A percentile compares a stretch with the other conserved stretches of the same genome.
phyloP scores from a whole-genome alignment of 2,888 invertebrate genomes.

The Aphidius colemani region DNA sequence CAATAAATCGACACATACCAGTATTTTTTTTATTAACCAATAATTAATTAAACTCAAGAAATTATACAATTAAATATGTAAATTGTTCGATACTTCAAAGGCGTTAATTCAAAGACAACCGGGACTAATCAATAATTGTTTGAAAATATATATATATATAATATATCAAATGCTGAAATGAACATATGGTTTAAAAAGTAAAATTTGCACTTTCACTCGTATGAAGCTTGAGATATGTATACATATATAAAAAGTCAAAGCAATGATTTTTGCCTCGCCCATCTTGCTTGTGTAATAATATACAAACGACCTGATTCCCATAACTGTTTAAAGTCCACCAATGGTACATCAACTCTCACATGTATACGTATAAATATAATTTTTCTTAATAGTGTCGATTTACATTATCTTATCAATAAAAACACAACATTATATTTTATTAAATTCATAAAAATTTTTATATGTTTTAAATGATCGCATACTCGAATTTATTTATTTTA shows the following conservation, averaged over 20 bases:
- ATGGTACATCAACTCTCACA: conserved; percentile 33
- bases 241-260: conserved; percentile 5
- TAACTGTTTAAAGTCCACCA: conserved; percentile 44
- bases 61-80: neutral
- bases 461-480: neutral
- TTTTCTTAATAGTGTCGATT: neutral
- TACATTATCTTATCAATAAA: neutral
- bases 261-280: conserved; percentile 46
- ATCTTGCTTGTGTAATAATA: conserved; percentile 46
- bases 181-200: conserved; percentile 19
- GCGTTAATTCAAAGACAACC: conserved; percentile 16
- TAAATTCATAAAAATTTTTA: neutral
- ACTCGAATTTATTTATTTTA: neutral
- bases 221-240: conserved; percentile 19
- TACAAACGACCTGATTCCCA: conserved; percentile 51
- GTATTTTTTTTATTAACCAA: too few relatives aligned
- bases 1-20: too few relatives aligned
- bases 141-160: conserved; percentile 26
- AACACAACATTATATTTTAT: neutral
- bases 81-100: neutral
- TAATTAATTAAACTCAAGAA: too few relatives aligned
- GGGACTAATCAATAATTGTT: conserved; percentile 34
- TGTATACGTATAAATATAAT: conserved; percentile 15
- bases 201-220: conserved; percentile 51
- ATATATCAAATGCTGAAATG: conserved; percentile 22